phyloP scores from a whole-genome alignment of 2,797 vertebrate species.

The Chelonia mydas region DNA sequence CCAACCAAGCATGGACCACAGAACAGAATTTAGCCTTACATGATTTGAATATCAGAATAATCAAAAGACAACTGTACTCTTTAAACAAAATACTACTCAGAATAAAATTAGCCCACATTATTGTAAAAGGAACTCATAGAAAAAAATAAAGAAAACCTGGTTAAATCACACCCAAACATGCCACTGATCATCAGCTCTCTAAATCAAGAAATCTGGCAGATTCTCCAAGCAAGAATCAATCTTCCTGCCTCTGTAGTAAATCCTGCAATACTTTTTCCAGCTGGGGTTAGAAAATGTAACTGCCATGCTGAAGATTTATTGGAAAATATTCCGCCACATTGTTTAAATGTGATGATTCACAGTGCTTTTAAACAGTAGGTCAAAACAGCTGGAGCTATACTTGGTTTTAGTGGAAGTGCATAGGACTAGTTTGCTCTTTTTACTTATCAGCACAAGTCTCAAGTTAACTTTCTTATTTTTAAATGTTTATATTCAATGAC shows the following conservation, averaged over 20 bases:
- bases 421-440: not conserved
- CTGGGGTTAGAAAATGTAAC: constrained; percentile 74
- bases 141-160: not conserved
- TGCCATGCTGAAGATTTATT: constrained; percentile 77
- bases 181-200: constrained; percentile 73
- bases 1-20: not conserved
- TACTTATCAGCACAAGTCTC: not conserved
- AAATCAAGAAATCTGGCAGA: constrained; percentile 82
- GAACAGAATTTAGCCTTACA: not conserved
- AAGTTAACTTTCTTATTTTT: not conserved
- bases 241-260: constrained; percentile 81
- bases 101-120: constrained; percentile 20
- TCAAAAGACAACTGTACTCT: not conserved
- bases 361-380: constrained; percentile 61
- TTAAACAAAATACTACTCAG: constrained; percentile 2
- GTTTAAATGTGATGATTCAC: constrained; percentile 35
- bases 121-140: not conserved
- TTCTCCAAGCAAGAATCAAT: constrained; percentile 81
- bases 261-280: constrained; percentile 80
- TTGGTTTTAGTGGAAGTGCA: not conserved
- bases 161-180: constrained; percentile 78
- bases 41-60: not conserved
- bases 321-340: constrained; percentile 74
- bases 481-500: not conserved
- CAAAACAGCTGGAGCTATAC: not conserved